Percentiles rank a stretch among this genome's conserved stretches.
Evolutionary conservation across 2,888 invertebrate genomes (phyloP).

Genomic region (Ophion slaviceki): DNA sequence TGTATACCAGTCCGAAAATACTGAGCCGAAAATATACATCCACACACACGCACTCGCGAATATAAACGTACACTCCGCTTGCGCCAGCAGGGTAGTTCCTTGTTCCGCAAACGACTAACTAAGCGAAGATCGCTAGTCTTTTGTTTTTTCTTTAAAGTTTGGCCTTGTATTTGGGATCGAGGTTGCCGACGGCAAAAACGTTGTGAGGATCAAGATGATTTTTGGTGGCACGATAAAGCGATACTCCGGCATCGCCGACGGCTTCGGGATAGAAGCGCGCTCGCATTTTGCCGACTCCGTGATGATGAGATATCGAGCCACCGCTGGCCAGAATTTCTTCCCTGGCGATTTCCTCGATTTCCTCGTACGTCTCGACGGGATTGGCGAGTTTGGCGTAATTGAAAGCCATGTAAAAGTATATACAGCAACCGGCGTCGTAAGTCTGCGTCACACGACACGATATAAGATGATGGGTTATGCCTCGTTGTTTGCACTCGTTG

Average conservation of each 20-base stretch:
- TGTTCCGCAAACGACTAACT: slow-evolving; percentile 12
- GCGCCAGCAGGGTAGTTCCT: slow-evolving; percentile 2
- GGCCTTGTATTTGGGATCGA: slow-evolving; percentile 81
- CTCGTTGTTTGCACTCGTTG: slow-evolving; percentile 86
- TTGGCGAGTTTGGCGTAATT: slow-evolving; percentile 87
- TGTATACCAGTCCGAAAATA: neutral
- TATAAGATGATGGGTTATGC: slow-evolving; percentile 87
- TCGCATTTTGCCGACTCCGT: slow-evolving; percentile 97
- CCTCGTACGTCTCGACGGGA: slow-evolving; percentile 92
- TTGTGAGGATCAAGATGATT: slow-evolving; percentile 96
- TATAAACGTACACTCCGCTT: neutral
- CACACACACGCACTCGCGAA: neutral
- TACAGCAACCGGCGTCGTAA: slow-evolving; percentile 98
- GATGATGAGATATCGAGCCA: slow-evolving; percentile 98
- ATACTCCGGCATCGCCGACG: slow-evolving; percentile 92
- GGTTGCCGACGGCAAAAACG: slow-evolving; percentile 95
- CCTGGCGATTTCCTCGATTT: slow-evolving; percentile 94
- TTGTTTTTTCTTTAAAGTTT: slow-evolving; percentile 63
- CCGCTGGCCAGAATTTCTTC: slow-evolving; percentile 96
- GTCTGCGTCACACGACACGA: slow-evolving; percentile 97
- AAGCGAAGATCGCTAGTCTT: neutral
- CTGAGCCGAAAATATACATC: neutral
- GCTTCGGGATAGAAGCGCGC: slow-evolving; percentile 94
- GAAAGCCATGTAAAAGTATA: slow-evolving; percentile 97
- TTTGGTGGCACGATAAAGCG: slow-evolving; percentile 93